phyloP scores from a whole-genome alignment of 2,888 invertebrate species.

The Danaus chrysippus region DNA sequence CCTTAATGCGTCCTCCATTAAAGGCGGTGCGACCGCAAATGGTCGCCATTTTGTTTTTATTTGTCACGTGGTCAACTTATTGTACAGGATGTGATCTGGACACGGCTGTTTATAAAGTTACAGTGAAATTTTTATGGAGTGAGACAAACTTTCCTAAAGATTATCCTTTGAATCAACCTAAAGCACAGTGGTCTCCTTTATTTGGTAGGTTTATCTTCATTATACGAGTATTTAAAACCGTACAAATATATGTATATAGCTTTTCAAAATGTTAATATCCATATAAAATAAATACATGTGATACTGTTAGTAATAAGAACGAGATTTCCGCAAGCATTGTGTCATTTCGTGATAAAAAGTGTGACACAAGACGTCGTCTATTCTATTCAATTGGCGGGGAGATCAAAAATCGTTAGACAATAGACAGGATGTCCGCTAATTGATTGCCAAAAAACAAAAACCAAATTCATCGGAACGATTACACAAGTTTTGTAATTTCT shows the following conservation, averaged over 20 bases:
- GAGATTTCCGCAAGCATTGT: not conserved
- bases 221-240: too few relatives aligned
- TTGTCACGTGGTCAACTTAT: conserved; percentile 36
- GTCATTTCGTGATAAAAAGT: conserved; percentile 1
- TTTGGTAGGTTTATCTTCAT: conserved; percentile 86
- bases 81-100: conserved; percentile 82
- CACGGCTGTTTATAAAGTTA: conserved; percentile 92
- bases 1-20: conserved; percentile 39
- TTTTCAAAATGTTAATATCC: too few relatives aligned
- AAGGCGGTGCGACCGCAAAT: conserved; percentile 51
- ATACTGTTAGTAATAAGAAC: not conserved
- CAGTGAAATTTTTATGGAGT: conserved; percentile 92
- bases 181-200: conserved; percentile 95
- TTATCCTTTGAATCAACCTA: conserved; percentile 92
- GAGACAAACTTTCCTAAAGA: conserved; percentile 93
- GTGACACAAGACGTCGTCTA: conserved; percentile 1
- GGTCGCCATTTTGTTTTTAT: conserved; percentile 65
- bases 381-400: conserved; percentile 14
- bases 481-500: conserved; percentile 23
- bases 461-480: conserved; percentile 22
- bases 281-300: too few relatives aligned
- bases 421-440: conserved; percentile 31
- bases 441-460: conserved; percentile 21
- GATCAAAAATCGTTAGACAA: conserved; percentile 28
- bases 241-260: too few relatives aligned